Base-by-base conservation (phyloP, 1,140 invertebrate species). In the Bombus waltoni region DNA sequence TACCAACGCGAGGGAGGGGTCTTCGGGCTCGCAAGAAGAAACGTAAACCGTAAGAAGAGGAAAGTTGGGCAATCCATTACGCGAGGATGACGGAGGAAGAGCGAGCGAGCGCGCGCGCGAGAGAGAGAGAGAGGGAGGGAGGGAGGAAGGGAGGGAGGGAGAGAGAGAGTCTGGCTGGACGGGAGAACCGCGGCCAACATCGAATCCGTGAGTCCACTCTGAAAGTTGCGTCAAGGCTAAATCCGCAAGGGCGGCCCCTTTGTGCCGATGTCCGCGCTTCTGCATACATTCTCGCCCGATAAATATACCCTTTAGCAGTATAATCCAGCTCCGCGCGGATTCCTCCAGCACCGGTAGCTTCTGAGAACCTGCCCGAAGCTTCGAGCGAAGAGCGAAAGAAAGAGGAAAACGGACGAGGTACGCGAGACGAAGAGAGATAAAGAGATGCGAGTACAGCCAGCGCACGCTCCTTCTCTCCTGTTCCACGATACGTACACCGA, bases 221-320 rank as follows among this genome's bases (percentile, higher is more conserved):
- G 88, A 68, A 92, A 89, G 92, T 93, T 92, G 91, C 94, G 92
- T 94, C 94, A 94, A 94, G 94, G 94, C 92, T 95, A 93, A 92
- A 93, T 94, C 94, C 93, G 92, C 89, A 93, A 92, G 92, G 93
- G 94, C 94, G 94, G 94, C 90, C 92, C 92, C 94, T 95, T 95
- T 95, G 94, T 95, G 93, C 86, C 93, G 91, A 94, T 93, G 93
- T 94, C 93, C 94, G 93, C 93, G 94, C 93, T 94, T 95, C 94
- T 94, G 94, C 94, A 94, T 94, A 94, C 94, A 95, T 95, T 94
- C 94, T 94, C 94, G 94, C 94, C 94, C 94, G 94, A 95, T 95
- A 95, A 95, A 95, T 95, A 94, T 95, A 95, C 94, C 94, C 94
- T 95, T 94, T 95, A 94, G 94, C 94, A 95, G 93, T 93, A 94